Conservation (phyloP, 2,113 vertebrate species). For the Rhizomys pruinosus region DNA sequence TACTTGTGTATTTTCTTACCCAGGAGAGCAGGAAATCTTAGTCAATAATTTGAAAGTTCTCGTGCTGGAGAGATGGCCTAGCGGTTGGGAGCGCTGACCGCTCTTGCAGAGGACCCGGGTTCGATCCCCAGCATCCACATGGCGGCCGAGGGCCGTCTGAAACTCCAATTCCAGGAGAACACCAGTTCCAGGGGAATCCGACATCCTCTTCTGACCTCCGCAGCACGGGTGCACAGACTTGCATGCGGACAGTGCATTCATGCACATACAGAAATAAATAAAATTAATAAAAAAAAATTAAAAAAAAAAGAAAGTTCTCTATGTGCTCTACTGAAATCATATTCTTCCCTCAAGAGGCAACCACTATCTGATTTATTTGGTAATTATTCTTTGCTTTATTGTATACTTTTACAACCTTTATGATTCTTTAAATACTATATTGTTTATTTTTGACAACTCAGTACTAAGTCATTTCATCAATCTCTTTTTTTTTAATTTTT, state of each 20-base stretch:
- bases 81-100: too few relatives aligned
- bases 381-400: slow-evolving; percentile 28
- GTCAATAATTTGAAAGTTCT: not conserved
- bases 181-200: too few relatives aligned
- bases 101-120: too few relatives aligned
- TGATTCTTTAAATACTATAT: not conserved
- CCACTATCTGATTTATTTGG: not conserved
- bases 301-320: not conserved
- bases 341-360: not conserved
- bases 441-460: not conserved
- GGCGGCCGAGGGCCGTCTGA: too few relatives aligned
- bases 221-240: too few relatives aligned
- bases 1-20: not conserved
- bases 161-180: too few relatives aligned
- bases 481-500: not conserved
- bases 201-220: too few relatives aligned
- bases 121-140: too few relatives aligned
- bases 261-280: too few relatives aligned
- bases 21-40: not conserved
- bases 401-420: not conserved
- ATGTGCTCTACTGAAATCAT: not conserved
- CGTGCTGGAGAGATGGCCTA: too few relatives aligned
- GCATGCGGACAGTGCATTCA: too few relatives aligned
- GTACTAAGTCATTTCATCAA: not conserved
- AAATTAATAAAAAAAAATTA: too few relatives aligned